phyloP scores from a whole-genome alignment of 2,888 invertebrate genomes.

The Synergus gifuensis region DNA sequence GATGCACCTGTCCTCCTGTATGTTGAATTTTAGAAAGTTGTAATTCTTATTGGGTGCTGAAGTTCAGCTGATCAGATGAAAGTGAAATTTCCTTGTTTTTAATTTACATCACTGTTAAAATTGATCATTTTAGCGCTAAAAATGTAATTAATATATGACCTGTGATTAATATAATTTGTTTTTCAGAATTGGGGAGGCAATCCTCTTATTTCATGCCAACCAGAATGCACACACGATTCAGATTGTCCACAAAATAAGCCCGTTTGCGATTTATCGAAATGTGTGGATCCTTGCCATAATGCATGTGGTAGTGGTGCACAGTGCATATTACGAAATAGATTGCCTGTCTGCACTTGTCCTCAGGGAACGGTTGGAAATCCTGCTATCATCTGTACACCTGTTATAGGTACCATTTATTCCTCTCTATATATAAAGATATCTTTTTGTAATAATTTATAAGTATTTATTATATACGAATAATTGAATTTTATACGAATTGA shows the following conservation, averaged over 20 bases:
- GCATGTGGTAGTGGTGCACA: constrained; percentile 91
- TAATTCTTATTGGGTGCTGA: no score
- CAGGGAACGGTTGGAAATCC: constrained; percentile 93
- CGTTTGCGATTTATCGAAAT: constrained; percentile 89
- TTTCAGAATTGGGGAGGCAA: constrained; percentile 87
- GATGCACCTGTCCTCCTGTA: constrained; percentile 89
- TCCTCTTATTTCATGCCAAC: constrained; percentile 86
- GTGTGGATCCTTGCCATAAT: constrained; percentile 90
- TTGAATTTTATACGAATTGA: no score
- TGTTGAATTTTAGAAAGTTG: constrained; percentile 55
- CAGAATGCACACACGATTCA: constrained; percentile 88
- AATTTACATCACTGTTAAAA: no score
- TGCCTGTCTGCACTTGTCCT: constrained; percentile 92
- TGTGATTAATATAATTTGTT: not conserved
- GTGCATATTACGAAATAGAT: constrained; percentile 87
- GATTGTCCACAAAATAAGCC: constrained; percentile 89
- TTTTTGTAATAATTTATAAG: not conserved
- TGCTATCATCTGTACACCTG: no score
- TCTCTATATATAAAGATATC: no score
- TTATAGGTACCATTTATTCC: no score
- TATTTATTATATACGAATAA: not conserved
- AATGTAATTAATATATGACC: no score
- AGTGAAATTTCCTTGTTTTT: no score
- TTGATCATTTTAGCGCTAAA: no score
- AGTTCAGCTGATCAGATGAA: no score